A percentile compares a stretch with the other conserved stretches of the same genome.
Conservation (phyloP, 1,140 invertebrate genomes). For the Charaxes varanes region DNA sequence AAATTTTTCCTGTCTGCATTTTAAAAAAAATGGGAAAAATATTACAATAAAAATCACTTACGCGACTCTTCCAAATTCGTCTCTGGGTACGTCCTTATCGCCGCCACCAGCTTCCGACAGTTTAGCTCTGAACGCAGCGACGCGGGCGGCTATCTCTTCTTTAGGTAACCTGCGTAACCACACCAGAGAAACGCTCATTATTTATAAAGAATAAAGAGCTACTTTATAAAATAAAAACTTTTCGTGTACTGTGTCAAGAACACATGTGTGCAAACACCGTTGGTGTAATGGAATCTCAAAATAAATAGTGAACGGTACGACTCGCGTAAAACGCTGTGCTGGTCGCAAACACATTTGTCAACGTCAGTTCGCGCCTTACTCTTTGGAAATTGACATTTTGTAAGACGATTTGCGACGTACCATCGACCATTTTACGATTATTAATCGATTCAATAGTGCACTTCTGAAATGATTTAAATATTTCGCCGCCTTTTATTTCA, state of each 20-base stretch:
- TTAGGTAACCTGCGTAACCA: conserved; percentile 80
- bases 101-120: conserved; percentile 79
- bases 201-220: conserved; percentile 14
- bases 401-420: no score
- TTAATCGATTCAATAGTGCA: no score
- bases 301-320: conserved; percentile 7
- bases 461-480: no score
- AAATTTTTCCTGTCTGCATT: no score
- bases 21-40: conserved; percentile 11
- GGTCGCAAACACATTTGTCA: neutral
- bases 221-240: no score
- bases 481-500: no score
- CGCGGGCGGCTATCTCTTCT: conserved; percentile 87
- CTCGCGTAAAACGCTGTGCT: conserved; percentile 11
- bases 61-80: conserved; percentile 85
- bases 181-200: conserved; percentile 64
- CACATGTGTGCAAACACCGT: neutral
- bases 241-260: conserved; percentile 3
- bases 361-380: no score
- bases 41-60: conserved; percentile 74
- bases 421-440: no score
- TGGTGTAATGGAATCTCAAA: conserved; percentile 34
- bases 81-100: conserved; percentile 76
- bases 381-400: no score
- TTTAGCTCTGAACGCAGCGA: conserved; percentile 86